A percentile compares a stretch with the other conserved stretches of the same genome.
phyloP scores from a whole-genome alignment of 2,888 invertebrate genomes.

The Tinea pellionella region DNA sequence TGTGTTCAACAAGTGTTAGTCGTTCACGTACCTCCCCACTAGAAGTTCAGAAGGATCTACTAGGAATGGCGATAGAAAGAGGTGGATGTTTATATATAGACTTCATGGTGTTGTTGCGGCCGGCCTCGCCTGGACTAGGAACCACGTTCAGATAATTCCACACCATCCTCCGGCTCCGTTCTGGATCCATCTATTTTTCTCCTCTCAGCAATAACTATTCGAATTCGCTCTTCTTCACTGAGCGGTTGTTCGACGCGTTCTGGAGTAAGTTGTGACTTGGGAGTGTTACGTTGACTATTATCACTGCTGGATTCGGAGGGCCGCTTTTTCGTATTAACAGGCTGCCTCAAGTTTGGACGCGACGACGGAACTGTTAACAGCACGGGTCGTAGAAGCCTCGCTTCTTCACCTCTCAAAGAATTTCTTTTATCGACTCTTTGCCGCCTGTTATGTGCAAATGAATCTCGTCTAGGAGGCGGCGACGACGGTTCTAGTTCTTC shows the following conservation, averaged over 20 bases:
- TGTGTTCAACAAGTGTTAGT: background rate
- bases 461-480: slow-evolving; percentile 54
- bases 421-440: slow-evolving; percentile 55
- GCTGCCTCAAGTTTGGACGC: slow-evolving; percentile 38
- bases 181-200: slow-evolving; percentile 65
- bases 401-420: slow-evolving; percentile 55
- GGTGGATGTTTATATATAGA: slow-evolving; percentile 49
- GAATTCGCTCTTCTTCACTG: slow-evolving; percentile 65
- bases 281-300: slow-evolving; percentile 28
- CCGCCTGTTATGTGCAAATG: slow-evolving; percentile 61
- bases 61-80: slow-evolving; percentile 15
- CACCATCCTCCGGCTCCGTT: slow-evolving; percentile 43
- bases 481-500: slow-evolving; percentile 60
- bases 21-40: background rate
- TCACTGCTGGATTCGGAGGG: slow-evolving; percentile 41
- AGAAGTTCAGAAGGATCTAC: slow-evolving; percentile 2
- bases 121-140: slow-evolving; percentile 68
- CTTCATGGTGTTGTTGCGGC: slow-evolving; percentile 64
- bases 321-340: slow-evolving; percentile 32
- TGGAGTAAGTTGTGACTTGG: slow-evolving; percentile 30
- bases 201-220: slow-evolving; percentile 72
- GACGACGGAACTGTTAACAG: slow-evolving; percentile 48
- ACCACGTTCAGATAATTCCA: slow-evolving; percentile 53
- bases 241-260: slow-evolving; percentile 36
- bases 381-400: slow-evolving; percentile 49